Base-by-base conservation (phyloP, 1,140 invertebrate genomes). In the Anoplolepis gracilipes region DNA sequence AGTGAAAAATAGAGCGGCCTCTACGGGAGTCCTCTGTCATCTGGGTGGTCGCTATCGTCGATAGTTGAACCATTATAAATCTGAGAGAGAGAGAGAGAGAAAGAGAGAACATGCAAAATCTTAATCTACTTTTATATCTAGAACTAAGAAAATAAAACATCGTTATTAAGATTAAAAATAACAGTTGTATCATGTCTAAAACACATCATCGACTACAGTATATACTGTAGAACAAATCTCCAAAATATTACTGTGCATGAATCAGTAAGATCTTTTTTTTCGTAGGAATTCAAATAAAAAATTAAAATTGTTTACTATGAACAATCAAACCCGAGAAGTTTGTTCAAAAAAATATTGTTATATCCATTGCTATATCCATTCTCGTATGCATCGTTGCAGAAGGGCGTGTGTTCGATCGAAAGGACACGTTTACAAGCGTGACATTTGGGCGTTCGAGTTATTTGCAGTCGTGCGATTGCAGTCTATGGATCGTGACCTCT, bases 381-480 rank as follows among this genome's bases (percentile, higher is more conserved):
- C 22, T 53, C 25, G 22, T 13, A 10, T 4, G 39, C 25, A 16
- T 25, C 19, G 59, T 46, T 53, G 16, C 49, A 16, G 30, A 85
- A 42, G 13, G 36, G 62, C 36, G 25, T 46, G 53, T 85, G 65
- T 46, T 72, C 84, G 77, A 81, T 75, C 64, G 77, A 62, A 88
- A 75, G 46, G 85, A 73, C 72, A 57, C 89, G 88, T 85, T 90
- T 87, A 87, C 64, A 81, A 62, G 46, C 77, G 61, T 42, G 64
- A 69, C 75, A 69, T 82, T 79, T 59, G 72, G 75, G 85, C 88
- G 81, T 75, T 86, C 72, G 85, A 90, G 88, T 90, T 90, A 90
- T 90, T 90, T 90, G 82, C 88, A 89, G 88, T 90, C 81, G 57
- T 69, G 69, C 88, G 76, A 87, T 89, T 82, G 88, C 88, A 82